phyloP scores from a whole-genome alignment of 92 coral and sea anemone genomes.

The Phenganax marumi region DNA sequence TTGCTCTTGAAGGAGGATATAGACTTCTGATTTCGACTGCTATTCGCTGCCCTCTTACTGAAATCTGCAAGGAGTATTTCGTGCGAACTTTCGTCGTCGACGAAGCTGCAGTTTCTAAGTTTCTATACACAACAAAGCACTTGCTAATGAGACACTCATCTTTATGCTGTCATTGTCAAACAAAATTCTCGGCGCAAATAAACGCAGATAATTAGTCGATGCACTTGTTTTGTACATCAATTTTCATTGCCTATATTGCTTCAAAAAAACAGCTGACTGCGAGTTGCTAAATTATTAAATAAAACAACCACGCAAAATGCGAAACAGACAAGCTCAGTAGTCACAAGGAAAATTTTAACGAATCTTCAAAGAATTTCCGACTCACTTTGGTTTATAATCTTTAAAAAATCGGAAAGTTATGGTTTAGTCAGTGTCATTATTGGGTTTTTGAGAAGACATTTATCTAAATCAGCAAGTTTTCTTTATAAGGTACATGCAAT shows the following conservation, averaged over 20 bases:
- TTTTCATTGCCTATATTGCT: background rate
- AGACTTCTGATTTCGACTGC: too few relatives aligned
- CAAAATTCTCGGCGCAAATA: background rate
- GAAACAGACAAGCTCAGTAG: background rate
- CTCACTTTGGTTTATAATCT: too few relatives aligned
- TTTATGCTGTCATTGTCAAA: background rate
- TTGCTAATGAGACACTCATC: constrained; percentile 6
- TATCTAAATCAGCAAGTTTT: too few relatives aligned
- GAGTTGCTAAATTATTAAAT: constrained; percentile 7
- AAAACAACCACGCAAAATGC: background rate
- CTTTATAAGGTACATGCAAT: too few relatives aligned
- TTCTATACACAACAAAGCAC: background rate
- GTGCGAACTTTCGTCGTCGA: background rate
- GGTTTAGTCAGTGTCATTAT: too few relatives aligned
- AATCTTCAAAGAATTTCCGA: too few relatives aligned
- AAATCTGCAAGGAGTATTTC: background rate
- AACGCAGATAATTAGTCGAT: background rate
- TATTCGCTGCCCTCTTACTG: too few relatives aligned
- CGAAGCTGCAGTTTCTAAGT: background rate
- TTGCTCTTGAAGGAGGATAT: too few relatives aligned
- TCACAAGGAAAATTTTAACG: too few relatives aligned
- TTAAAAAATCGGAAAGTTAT: too few relatives aligned
- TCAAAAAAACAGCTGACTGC: background rate
- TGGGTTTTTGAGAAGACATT: too few relatives aligned
- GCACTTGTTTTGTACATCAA: background rate